Percentiles rank a stretch among this genome's conserved stretches.
Conservation (phyloP, 2,797 vertebrate species). For the Peromyscus eremicus region DNA sequence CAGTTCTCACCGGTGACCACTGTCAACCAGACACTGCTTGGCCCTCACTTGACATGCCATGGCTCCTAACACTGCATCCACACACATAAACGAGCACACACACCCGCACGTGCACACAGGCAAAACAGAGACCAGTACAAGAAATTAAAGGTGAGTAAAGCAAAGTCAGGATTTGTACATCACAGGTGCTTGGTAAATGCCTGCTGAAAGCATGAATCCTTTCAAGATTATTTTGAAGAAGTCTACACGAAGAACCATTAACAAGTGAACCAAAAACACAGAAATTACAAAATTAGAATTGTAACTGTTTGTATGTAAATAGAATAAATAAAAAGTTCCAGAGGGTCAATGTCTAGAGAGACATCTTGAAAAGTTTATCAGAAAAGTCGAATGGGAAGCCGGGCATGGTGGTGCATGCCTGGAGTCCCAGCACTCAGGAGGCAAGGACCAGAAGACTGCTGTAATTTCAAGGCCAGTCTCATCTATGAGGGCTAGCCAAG, state of each 20-base stretch:
- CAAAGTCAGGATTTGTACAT: neutral
- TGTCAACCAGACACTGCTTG: neutral
- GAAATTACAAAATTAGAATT: slow-evolving; percentile 43
- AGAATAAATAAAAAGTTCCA: slow-evolving; percentile 50
- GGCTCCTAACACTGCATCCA: neutral
- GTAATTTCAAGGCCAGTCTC: neutral
- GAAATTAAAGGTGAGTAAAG: neutral
- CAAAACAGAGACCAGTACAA: neutral
- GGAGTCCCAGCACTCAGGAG: neutral
- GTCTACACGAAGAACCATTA: neutral
- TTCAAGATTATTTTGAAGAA: neutral
- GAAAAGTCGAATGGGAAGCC: neutral
- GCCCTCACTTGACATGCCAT: neutral
- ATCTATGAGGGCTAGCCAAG: neutral
- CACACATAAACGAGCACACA: neutral
- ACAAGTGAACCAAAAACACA: neutral
- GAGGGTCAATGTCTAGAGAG: neutral
- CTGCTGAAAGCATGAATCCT: neutral
- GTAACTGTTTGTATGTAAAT: neutral
- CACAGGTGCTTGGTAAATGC: neutral
- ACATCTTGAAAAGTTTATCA: neutral
- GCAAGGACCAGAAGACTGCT: neutral
- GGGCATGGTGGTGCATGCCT: neutral
- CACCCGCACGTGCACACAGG: neutral
- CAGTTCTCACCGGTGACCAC: neutral